A percentile compares a stretch with the other conserved stretches of the same genome.
Evolutionary conservation across 2,888 invertebrate species (phyloP).

Genomic region (Cremastobaeus sp.): DNA sequence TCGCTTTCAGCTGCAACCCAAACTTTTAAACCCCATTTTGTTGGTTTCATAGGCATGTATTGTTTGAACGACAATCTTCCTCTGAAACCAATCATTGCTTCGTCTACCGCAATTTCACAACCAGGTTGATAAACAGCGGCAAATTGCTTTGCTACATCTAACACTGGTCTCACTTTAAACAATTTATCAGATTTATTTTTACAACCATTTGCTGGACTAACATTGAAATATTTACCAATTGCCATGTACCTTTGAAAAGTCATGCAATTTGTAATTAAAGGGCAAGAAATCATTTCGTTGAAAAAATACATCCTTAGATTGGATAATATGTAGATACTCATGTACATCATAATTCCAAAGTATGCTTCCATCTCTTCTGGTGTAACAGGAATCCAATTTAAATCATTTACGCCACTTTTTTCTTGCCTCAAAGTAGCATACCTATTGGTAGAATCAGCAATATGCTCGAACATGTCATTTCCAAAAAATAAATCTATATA

Average conservation of each 20-base stretch:
- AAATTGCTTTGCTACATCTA: neutral
- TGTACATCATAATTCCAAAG: slow-evolving; percentile 18
- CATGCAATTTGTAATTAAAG: neutral
- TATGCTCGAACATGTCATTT: slow-evolving; percentile 2
- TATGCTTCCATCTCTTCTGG: slow-evolving; percentile 3
- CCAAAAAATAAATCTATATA: slow-evolving; percentile 16
- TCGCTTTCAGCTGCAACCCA: slow-evolving; percentile 39
- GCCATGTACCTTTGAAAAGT: neutral
- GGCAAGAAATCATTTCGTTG: slow-evolving; percentile 11
- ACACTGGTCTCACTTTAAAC: neutral
- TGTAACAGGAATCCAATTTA: slow-evolving; percentile 4
- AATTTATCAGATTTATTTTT: neutral
- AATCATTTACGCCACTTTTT: neutral
- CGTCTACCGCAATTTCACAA: neutral
- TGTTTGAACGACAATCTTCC: slow-evolving; percentile 26
- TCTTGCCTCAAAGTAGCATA: neutral
- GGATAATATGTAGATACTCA: slow-evolving; percentile 20
- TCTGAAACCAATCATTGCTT: slow-evolving; percentile 12
- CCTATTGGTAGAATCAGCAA: slow-evolving; percentile 16
- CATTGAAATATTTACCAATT: slow-evolving; percentile 30
- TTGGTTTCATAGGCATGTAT: slow-evolving; percentile 31
- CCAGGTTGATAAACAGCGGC: neutral
- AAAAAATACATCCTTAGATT: slow-evolving; percentile 6
- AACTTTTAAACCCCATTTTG: slow-evolving; percentile 43
- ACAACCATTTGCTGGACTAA: too few relatives aligned